phyloP scores from a whole-genome alignment of 2,113 vertebrate genomes.

The Stigmatopora nigra region DNA sequence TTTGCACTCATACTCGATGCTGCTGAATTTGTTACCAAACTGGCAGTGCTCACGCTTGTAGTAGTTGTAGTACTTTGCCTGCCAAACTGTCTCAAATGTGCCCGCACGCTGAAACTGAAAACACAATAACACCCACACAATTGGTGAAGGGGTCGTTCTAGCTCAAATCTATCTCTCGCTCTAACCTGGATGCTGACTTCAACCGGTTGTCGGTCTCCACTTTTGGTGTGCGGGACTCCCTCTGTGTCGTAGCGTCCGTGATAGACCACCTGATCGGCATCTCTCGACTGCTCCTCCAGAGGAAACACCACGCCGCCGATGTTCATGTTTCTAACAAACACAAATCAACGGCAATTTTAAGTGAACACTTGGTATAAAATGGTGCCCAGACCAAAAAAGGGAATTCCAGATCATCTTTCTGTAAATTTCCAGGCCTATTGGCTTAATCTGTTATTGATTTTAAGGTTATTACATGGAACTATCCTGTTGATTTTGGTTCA shows the following conservation, averaged over 20 bases:
- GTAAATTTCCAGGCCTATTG: too few species aligned
- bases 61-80: conserved; percentile 98
- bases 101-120: conserved; percentile 85
- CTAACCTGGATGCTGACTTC: conserved; percentile 86
- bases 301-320: conserved; percentile 83
- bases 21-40: conserved; percentile 88
- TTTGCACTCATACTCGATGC: conserved; percentile 92
- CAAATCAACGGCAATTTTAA: neutral
- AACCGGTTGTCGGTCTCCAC: conserved; percentile 91
- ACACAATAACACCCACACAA: neutral
- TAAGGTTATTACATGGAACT: too few species aligned
- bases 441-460: too few species aligned
- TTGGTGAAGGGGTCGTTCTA: too few species aligned
- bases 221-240: conserved; percentile 93
- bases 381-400: too few species aligned
- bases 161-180: too few species aligned
- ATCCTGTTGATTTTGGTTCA: too few species aligned
- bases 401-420: too few species aligned
- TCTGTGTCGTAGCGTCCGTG: conserved; percentile 87
- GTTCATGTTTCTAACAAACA: conserved; percentile 77
- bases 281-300: conserved; percentile 83
- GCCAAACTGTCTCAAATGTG: conserved; percentile 91
- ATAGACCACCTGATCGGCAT: conserved; percentile 80
- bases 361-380: neutral
- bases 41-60: conserved; percentile 97